Evolutionary conservation across 2,797 vertebrate genomes (phyloP).

Genomic region (Tympanoctomys barrerae): DNA sequence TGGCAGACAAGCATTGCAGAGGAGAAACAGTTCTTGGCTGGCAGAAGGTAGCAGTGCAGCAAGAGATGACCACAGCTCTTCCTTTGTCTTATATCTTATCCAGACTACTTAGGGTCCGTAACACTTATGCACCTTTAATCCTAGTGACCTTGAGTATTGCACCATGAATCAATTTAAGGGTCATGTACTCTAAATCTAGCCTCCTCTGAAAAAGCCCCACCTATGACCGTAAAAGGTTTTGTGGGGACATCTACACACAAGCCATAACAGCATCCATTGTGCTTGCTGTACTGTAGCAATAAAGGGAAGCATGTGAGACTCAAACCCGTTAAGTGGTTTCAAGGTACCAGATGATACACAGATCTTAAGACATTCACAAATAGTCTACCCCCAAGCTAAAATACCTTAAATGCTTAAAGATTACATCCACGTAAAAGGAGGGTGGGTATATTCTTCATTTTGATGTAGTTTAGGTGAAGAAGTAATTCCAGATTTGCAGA

Average conservation of each 20-base stretch:
- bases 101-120: neutral
- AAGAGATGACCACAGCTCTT: neutral
- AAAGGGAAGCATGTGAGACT: neutral
- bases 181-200: neutral
- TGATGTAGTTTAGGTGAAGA: constrained; percentile 48
- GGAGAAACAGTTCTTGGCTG: neutral
- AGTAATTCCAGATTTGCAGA: constrained; percentile 13
- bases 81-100: neutral
- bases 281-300: neutral
- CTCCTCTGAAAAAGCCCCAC: neutral
- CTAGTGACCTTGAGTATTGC: neutral
- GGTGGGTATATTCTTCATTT: constrained; percentile 6
- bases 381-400: neutral
- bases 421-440: neutral
- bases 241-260: neutral
- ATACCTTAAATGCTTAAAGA: neutral
- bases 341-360: neutral
- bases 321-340: neutral
- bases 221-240: neutral
- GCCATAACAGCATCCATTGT: neutral
- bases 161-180: neutral
- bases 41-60: neutral
- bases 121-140: neutral
- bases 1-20: neutral
- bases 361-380: neutral